These are phyloP conservation scores for Dromius quadrimaculatus DNA, from an alignment of 2,888 invertebrate species.

Conservation along the genomic window DNA sequence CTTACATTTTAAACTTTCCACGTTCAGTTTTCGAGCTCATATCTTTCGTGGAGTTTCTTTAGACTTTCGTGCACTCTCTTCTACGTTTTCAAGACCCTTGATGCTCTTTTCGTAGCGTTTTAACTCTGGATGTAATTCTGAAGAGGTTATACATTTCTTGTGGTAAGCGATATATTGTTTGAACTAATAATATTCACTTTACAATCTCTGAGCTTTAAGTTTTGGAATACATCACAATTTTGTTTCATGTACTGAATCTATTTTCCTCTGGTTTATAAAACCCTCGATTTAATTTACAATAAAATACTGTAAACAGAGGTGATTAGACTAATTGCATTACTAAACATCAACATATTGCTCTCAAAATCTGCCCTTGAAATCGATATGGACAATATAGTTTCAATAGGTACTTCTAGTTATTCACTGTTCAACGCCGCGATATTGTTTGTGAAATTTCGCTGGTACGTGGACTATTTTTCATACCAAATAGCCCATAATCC, in stretches of 20 bases:
- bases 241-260: no score
- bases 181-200: no score
- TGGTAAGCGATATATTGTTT: no score
- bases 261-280: no score
- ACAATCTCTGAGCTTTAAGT: no score
- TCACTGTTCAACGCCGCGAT: slow-evolving; percentile 23
- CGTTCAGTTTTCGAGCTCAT: slow-evolving; percentile 38
- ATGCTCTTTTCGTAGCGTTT: slow-evolving; percentile 3
- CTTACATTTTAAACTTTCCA: slow-evolving; percentile 40
- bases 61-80: not conserved
- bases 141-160: not conserved
- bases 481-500: slow-evolving; percentile 14
- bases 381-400: slow-evolving; percentile 4
- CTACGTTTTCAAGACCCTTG: not conserved
- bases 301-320: no score
- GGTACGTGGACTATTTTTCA: slow-evolving; percentile 16
- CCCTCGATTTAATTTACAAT: no score
- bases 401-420: slow-evolving; percentile 27
- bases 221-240: no score
- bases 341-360: no score
- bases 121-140: not conserved
- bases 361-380: not conserved
- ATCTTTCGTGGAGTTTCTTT: slow-evolving; percentile 18
- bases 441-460: slow-evolving; percentile 36
- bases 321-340: no score